phyloP scores from a whole-genome alignment of 2,888 invertebrate genomes.

The Thymelicus acteon region DNA sequence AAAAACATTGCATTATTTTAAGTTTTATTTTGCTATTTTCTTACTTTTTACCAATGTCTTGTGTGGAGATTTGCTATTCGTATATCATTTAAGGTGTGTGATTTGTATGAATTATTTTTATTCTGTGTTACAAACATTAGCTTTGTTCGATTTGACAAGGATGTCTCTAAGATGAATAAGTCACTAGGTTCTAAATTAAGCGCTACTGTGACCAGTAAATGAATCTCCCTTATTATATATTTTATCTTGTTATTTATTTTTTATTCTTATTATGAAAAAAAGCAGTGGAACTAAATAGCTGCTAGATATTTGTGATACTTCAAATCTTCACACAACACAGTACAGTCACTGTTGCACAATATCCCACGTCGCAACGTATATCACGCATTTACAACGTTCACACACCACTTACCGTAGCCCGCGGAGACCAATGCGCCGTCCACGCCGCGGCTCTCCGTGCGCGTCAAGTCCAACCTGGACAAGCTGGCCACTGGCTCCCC shows the following conservation, averaged over 20 bases:
- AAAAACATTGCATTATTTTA: conserved; percentile 8
- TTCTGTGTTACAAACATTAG: too few relatives aligned
- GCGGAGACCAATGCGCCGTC: conserved; percentile 40
- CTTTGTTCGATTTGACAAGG: too few relatives aligned
- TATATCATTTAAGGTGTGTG: too few relatives aligned
- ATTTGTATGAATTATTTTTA: not conserved
- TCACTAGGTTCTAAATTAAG: too few relatives aligned
- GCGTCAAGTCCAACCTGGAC: conserved; percentile 47
- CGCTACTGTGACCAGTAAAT: too few relatives aligned
- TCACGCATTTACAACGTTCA: not conserved
- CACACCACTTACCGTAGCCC: conserved; percentile 27
- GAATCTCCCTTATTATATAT: too few relatives aligned
- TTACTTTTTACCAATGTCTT: conserved; percentile 1
- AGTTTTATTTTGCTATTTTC: not conserved
- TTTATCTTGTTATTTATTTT: too few relatives aligned
- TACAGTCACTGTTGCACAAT: not conserved
- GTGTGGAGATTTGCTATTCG: conserved; percentile 47
- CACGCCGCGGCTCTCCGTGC: conserved; percentile 44
- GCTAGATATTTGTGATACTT: not conserved
- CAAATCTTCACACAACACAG: conserved; percentile 27
- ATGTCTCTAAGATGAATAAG: too few relatives aligned
- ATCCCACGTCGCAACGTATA: not conserved
- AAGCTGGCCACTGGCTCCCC: conserved; percentile 33
- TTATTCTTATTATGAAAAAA: too few relatives aligned
- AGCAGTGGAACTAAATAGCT: not conserved